phyloP scores from a whole-genome alignment of 23 tunicate genomes.

The Phallusia fumigata region DNA sequence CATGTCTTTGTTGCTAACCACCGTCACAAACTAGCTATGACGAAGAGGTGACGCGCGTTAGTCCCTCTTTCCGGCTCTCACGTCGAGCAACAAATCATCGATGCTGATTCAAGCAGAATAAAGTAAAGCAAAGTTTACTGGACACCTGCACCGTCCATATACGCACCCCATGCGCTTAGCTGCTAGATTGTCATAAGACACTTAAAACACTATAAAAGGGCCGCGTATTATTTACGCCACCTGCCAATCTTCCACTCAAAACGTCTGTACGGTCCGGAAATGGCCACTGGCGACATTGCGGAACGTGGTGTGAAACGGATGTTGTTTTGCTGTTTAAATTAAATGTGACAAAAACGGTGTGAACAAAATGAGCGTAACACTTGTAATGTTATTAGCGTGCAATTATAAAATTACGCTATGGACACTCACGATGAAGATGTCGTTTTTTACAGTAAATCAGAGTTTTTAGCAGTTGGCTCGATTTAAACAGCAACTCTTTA shows the following conservation, averaged over 20 bases:
- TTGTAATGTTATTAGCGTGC: no score
- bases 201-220: background rate
- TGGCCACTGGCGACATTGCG: background rate
- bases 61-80: background rate
- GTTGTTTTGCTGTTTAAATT: background rate
- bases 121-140: background rate
- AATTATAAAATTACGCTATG: no score
- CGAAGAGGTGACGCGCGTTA: background rate
- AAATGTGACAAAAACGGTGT: background rate
- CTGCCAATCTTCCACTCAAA: background rate
- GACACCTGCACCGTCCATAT: background rate
- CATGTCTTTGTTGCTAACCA: background rate
- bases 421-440: no score
- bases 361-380: no score
- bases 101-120: background rate
- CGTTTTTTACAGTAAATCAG: no score
- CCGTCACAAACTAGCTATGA: background rate
- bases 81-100: background rate
- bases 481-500: no score
- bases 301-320: background rate
- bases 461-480: no score
- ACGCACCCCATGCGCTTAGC: background rate
- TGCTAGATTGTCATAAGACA: background rate
- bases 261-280: background rate
- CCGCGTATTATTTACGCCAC: background rate